A percentile compares a stretch with the other conserved stretches of the same genome.
These are phyloP conservation scores for Argyra leucocephala DNA, from an alignment of 2,888 invertebrate genomes.

Conservation along the genomic window DNA sequence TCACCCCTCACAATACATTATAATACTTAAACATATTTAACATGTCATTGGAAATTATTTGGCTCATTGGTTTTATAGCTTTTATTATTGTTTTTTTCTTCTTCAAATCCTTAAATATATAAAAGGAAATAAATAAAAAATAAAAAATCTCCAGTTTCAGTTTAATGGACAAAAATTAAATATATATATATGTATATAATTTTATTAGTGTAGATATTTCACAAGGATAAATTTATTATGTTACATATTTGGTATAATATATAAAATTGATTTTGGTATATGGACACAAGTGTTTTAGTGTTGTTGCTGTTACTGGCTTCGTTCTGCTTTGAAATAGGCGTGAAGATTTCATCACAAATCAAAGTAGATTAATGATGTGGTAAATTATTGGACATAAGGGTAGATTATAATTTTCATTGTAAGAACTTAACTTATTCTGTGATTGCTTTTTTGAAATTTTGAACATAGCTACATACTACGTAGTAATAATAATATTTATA, in stretches of 20 bases:
- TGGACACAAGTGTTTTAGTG: background rate
- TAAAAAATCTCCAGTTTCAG: background rate
- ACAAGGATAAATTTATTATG: background rate
- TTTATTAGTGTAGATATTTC: background rate
- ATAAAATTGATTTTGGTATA: background rate
- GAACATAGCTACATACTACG: no score
- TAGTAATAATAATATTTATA: no score
- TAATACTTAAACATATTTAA: background rate
- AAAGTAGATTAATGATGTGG: background rate
- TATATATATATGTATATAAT: background rate
- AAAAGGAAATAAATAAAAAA: no score
- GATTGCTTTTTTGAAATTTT: no score
- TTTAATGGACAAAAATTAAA: conserved; percentile 3
- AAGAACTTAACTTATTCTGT: no score
- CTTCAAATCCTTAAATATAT: background rate
- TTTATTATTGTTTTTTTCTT: background rate
- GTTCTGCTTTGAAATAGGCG: background rate
- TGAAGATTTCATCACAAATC: background rate
- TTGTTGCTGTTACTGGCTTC: no score
- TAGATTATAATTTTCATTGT: background rate
- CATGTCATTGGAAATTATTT: conserved; percentile 6
- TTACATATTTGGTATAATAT: background rate
- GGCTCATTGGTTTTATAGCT: background rate
- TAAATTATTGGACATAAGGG: background rate
- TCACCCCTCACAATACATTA: background rate